A percentile compares a stretch with the other conserved stretches of the same genome.
Evolutionary conservation across 2,797 vertebrate genomes (phyloP).

Genomic region (Falco columbarius): DNA sequence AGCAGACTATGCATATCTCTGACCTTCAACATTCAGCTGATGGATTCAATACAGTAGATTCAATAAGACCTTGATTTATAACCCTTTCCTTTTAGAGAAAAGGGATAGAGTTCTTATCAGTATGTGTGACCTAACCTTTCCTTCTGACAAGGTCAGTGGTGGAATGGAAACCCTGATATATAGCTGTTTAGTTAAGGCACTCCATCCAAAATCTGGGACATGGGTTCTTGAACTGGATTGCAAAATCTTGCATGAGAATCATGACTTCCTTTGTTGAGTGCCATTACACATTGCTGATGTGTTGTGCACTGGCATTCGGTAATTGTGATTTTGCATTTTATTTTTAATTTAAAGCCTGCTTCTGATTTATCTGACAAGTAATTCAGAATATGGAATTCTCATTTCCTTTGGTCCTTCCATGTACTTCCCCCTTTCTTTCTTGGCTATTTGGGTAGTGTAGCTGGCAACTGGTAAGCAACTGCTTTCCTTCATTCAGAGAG

Average conservation of each 20-base stretch:
- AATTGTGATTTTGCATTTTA: background rate
- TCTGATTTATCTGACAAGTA: background rate
- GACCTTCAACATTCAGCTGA: background rate
- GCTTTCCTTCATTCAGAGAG: background rate
- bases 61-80: background rate
- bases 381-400: background rate
- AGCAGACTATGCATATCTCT: background rate
- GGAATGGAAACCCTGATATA: background rate
- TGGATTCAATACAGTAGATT: background rate
- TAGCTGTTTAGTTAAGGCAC: background rate
- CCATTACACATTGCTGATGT: rapidly evolving
- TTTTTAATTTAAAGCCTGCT: background rate
- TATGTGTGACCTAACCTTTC: background rate
- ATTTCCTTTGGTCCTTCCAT: background rate
- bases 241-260: background rate
- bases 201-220: background rate
- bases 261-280: background rate
- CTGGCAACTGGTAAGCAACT: background rate
- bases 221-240: background rate
- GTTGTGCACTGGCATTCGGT: background rate
- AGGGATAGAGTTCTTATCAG: background rate
- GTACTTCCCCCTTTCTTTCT: background rate
- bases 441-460: background rate
- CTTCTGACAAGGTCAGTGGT: background rate
- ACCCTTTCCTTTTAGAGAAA: background rate